A percentile compares a stretch with the other conserved stretches of the same genome.
These are phyloP conservation scores for Myocastor coypus DNA, from an alignment of 2,113 vertebrate genomes.

Conservation along the genomic window DNA sequence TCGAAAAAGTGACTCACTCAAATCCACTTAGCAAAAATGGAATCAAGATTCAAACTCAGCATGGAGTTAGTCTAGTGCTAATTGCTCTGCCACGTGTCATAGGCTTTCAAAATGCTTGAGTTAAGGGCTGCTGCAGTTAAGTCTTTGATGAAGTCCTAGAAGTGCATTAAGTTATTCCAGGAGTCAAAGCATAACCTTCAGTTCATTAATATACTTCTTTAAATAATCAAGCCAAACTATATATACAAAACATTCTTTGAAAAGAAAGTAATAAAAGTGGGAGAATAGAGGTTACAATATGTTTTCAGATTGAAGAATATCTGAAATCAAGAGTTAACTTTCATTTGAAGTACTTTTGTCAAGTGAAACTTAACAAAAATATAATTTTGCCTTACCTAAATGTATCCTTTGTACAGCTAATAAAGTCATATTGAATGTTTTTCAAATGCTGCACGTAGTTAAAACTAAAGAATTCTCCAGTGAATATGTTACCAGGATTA, in stretches of 20 bases:
- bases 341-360: neutral
- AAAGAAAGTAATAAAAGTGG: conserved; percentile 30
- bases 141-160: conserved; percentile 15
- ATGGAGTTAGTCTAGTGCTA: conserved; percentile 11
- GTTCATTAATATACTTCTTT: conserved; percentile 42
- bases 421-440: conserved; percentile 40
- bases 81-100: neutral
- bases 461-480: conserved; percentile 71
- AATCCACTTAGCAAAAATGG: neutral
- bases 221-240: conserved; percentile 40
- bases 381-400: neutral
- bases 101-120: neutral
- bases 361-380: conserved; percentile 27
- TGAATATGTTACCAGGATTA: neutral
- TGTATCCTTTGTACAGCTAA: neutral
- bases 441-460: conserved; percentile 51
- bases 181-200: conserved; percentile 1
- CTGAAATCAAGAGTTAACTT: conserved; percentile 48
- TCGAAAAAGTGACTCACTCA: conserved; percentile 43
- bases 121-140: neutral
- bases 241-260: conserved; percentile 26
- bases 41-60: conserved; percentile 27
- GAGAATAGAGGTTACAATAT: neutral
- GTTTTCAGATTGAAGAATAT: conserved; percentile 10
- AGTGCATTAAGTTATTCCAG: neutral